A percentile compares a stretch with the other conserved stretches of the same genome.
Evolutionary conservation across 2,888 invertebrate species (phyloP).

Genomic region (Melipona beecheii): DNA sequence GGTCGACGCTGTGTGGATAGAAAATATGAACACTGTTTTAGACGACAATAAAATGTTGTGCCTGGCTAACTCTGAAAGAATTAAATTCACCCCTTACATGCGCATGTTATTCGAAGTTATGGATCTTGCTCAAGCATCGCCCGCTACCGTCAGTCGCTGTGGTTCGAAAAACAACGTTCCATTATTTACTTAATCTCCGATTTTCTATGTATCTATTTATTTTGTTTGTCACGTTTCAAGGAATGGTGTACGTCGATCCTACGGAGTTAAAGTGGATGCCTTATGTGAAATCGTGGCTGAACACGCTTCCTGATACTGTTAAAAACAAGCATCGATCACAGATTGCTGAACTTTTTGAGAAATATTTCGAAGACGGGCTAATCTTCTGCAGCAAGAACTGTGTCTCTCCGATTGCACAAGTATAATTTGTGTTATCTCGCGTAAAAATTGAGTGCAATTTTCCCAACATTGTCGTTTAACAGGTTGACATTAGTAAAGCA

Average conservation of each 20-base stretch:
- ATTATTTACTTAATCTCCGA: not conserved
- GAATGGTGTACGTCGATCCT: constrained; percentile 96
- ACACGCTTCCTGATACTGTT: constrained; percentile 85
- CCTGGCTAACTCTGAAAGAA: constrained; percentile 95
- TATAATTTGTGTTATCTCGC: constrained; percentile 69
- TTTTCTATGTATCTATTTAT: not conserved
- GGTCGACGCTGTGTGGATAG: constrained; percentile 97
- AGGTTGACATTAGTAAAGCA: constrained; percentile 94
- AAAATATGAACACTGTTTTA: constrained; percentile 96
- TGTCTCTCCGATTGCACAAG: constrained; percentile 91
- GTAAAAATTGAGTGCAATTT: not conserved
- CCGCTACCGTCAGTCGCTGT: constrained; percentile 92
- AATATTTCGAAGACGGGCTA: constrained; percentile 89
- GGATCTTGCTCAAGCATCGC: constrained; percentile 95
- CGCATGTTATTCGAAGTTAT: constrained; percentile 94
- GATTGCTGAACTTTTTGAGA: constrained; percentile 87
- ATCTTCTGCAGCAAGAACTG: constrained; percentile 89
- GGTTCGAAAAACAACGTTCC: constrained; percentile 64
- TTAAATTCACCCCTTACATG: constrained; percentile 94
- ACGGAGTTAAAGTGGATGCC: constrained; percentile 93
- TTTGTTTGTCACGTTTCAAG: constrained; percentile 78
- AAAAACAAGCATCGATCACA: constrained; percentile 82
- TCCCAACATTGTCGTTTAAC: constrained; percentile 5
- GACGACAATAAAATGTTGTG: constrained; percentile 98
- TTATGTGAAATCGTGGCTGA: constrained; percentile 91